Percentiles rank a stretch among this genome's conserved stretches.
Evolutionary conservation across 2,797 vertebrate species (phyloP).

Genomic region (Chiloscyllium punctatum): DNA sequence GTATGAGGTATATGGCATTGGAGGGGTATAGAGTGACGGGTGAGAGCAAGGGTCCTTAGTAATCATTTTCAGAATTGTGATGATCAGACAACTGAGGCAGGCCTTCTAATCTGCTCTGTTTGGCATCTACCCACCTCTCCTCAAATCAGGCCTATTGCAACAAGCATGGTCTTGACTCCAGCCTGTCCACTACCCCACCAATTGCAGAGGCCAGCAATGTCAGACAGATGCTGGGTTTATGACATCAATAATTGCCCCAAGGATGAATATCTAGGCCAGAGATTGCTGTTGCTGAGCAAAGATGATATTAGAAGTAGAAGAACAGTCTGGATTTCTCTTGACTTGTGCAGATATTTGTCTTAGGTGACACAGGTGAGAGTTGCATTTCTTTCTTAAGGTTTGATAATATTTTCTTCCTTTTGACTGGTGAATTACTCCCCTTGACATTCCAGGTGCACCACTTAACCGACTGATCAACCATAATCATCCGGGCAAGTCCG

Average conservation of each 20-base stretch:
- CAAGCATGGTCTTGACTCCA: not conserved
- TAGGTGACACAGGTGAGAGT: not conserved
- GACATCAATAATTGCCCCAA: not conserved
- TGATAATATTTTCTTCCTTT: no score
- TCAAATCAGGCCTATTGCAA: not conserved
- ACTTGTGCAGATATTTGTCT: not conserved
- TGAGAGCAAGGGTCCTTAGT: no score
- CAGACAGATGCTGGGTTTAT: no score
- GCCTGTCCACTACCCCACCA: no score
- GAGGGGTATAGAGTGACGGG: no score
- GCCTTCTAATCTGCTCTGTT: not conserved
- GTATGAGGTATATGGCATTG: no score
- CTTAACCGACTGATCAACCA: no score
- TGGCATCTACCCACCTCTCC: not conserved
- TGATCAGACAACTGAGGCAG: no score
- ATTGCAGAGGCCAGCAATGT: not conserved
- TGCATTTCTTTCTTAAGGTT: not conserved
- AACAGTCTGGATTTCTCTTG: not conserved
- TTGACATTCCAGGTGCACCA: no score
- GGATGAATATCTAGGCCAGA: not conserved
- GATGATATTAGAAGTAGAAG: not conserved
- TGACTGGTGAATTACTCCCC: no score
- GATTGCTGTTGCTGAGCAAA: not conserved
- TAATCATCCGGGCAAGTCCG: no score
- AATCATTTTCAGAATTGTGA: no score